Conservation (phyloP, 2,888 invertebrate genomes). For the Microctonus hyperodae region DNA sequence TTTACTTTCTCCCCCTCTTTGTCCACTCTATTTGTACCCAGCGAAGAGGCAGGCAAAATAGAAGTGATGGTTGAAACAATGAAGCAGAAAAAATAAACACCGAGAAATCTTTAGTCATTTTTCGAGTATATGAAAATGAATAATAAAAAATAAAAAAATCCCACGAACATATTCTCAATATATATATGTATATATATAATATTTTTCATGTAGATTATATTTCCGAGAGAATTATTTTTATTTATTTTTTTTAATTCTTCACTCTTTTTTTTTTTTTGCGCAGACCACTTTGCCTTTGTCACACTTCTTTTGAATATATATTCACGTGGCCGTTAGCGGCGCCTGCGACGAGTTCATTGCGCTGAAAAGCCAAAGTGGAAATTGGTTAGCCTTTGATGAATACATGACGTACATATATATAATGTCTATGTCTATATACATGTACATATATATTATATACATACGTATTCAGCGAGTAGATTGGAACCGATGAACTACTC, state of each 20-base stretch:
- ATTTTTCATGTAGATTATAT: conserved; percentile 8
- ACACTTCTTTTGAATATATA: not conserved
- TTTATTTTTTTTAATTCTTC: not conserved
- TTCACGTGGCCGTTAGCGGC: not conserved
- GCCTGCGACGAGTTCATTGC: conserved; percentile 4
- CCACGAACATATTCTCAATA: not conserved
- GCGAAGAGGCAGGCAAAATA: not conserved
- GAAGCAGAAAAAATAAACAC: not conserved
- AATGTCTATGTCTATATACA: too few relatives aligned
- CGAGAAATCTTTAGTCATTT: not conserved
- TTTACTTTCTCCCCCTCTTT: conserved; percentile 8
- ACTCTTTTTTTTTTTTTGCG: not conserved
- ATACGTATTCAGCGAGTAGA: too few relatives aligned
- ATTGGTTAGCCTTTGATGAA: conserved; percentile 11
- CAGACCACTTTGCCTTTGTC: not conserved
- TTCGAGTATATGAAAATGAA: not conserved
- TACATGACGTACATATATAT: not conserved
- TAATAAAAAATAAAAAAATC: too few relatives aligned
- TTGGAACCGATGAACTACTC: conserved; percentile 1
- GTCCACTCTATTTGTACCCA: not conserved
- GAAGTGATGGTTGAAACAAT: not conserved
- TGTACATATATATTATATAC: too few relatives aligned
- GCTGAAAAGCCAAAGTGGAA: conserved; percentile 10
- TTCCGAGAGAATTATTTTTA: not conserved
- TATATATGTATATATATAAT: too few relatives aligned